phyloP scores from a whole-genome alignment of 2,113 vertebrate species.

The Marcusenius ussheri region DNA sequence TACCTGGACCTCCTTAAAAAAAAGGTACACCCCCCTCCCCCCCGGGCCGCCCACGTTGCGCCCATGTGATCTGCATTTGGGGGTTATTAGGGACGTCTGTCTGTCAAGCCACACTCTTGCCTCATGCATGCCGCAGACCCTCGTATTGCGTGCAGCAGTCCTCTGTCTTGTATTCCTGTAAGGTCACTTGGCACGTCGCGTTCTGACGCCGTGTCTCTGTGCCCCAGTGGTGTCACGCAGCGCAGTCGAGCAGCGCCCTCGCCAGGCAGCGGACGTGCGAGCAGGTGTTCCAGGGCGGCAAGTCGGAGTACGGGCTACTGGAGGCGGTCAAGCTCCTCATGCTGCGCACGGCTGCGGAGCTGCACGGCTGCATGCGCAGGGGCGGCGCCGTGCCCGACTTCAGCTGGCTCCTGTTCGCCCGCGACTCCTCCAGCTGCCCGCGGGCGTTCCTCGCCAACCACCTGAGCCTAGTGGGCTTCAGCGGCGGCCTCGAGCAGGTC shows the following conservation, averaged over 20 bases:
- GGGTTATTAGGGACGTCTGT: background rate
- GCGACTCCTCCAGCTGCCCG: conserved; percentile 72
- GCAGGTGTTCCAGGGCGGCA: conserved; percentile 63
- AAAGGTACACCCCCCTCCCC: conserved; percentile 55
- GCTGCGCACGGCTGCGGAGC: conserved; percentile 67
- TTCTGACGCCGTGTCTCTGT: background rate
- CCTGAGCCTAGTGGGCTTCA: conserved; percentile 73
- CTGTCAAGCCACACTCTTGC: background rate
- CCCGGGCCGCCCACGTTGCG: background rate
- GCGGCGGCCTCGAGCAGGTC: conserved; percentile 79
- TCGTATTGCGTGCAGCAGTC: background rate
- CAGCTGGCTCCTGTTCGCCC: conserved; percentile 76
- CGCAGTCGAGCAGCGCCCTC: background rate
- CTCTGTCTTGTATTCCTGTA: background rate
- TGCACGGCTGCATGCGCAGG: conserved; percentile 59
- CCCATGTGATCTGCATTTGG: background rate
- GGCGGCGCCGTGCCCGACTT: conserved; percentile 70
- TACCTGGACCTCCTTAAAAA: conserved; percentile 60
- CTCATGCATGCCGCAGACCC: background rate
- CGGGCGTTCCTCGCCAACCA: conserved; percentile 72
- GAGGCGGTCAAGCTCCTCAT: conserved; percentile 80
- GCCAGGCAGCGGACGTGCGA: conserved; percentile 64
- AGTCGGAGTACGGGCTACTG: conserved; percentile 71
- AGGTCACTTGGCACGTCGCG: background rate
- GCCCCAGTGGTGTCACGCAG: conserved; percentile 33